Conservation (phyloP, 2,113 vertebrate genomes). For the Syngnathoides biaculeatus region DNA sequence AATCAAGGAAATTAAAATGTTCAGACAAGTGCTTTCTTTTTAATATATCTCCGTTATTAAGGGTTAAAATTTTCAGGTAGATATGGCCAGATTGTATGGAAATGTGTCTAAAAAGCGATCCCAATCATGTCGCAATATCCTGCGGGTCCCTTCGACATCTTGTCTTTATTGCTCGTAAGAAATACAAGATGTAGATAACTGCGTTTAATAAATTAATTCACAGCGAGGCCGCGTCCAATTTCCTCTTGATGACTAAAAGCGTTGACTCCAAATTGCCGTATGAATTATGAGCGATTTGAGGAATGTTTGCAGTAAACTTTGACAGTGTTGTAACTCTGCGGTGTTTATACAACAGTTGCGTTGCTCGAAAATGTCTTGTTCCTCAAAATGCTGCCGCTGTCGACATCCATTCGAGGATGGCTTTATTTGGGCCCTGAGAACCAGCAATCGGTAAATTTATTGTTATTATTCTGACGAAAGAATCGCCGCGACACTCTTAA, state of each 20-base stretch:
- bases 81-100: slow-evolving; percentile 4
- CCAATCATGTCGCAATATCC: background rate
- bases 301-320: background rate
- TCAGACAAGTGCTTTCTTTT: background rate
- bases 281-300: slow-evolving; percentile 28
- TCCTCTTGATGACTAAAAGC: slow-evolving; percentile 29
- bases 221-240: slow-evolving; percentile 12
- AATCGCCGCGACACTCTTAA: background rate
- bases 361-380: slow-evolving; percentile 15
- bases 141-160: slow-evolving; percentile 4
- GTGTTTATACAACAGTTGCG: slow-evolving; percentile 45
- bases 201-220: slow-evolving; percentile 13
- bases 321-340: slow-evolving; percentile 34
- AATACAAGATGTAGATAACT: slow-evolving; percentile 1
- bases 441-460: background rate
- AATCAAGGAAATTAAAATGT: no score
- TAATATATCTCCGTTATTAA: background rate
- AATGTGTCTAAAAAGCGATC: slow-evolving; percentile 2
- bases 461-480: background rate
- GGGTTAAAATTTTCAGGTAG: background rate
- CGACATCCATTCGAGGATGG: slow-evolving; percentile 46
- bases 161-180: background rate
- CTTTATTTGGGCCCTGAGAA: background rate
- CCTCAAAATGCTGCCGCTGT: slow-evolving; percentile 29
- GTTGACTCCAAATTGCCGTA: slow-evolving; percentile 30